Conservation (phyloP, 2,888 invertebrate genomes). For the Catocala sponsa region DNA sequence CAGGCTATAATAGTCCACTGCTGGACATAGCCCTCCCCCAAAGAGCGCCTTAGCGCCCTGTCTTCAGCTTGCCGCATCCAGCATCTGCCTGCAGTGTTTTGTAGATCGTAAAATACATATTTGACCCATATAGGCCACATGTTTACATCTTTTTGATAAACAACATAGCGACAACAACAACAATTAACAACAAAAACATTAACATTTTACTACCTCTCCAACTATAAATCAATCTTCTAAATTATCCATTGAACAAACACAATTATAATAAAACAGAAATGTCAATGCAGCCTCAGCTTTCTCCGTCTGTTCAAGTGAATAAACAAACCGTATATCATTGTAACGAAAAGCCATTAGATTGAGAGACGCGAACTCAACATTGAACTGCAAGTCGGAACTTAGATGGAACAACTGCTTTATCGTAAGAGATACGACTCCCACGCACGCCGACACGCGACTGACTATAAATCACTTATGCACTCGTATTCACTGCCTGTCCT, state of each 20-base stretch:
- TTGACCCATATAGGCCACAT: no score
- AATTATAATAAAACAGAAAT: slow-evolving; percentile 53
- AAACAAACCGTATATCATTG: slow-evolving; percentile 73
- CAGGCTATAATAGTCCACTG: no score
- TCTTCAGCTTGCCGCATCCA: no score
- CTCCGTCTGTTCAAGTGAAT: slow-evolving; percentile 59
- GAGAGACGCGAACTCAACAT: slow-evolving; percentile 63
- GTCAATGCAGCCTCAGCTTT: slow-evolving; percentile 57
- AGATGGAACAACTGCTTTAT: slow-evolving; percentile 57
- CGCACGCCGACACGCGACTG: slow-evolving; percentile 50
- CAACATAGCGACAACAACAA: no score
- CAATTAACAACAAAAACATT: no score
- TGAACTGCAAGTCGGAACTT: slow-evolving; percentile 58
- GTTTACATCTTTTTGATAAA: no score
- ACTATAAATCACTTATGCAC: slow-evolving; percentile 60
- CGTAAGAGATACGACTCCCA: slow-evolving; percentile 59
- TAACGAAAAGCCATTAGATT: slow-evolving; percentile 66
- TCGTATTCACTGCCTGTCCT: not conserved
- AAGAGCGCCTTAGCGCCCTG: no score
- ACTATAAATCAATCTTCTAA: slow-evolving; percentile 26
- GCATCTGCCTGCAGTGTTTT: no score
- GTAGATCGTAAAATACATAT: no score
- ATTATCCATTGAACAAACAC: slow-evolving; percentile 40
- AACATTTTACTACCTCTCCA: no score
- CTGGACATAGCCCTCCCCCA: no score